Base-by-base conservation (phyloP, 2,113 vertebrate genomes). In the Micromys minutus region DNA sequence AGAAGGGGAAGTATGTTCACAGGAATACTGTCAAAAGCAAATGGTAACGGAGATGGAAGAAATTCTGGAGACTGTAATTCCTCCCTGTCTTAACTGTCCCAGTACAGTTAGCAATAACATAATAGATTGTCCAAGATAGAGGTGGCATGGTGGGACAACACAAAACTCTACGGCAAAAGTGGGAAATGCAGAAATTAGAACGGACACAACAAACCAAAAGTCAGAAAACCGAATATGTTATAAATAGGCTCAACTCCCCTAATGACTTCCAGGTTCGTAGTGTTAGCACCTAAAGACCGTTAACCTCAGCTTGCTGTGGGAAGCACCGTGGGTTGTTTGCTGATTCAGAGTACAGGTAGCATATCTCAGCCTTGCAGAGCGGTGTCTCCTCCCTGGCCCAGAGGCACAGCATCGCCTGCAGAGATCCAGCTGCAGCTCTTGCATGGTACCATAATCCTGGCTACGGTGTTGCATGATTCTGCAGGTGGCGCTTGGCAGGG, bases 121-220 rank as follows among this genome's bases (percentile, higher is more conserved):
- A 65, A 19, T 76, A 45, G 57, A 45, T 57, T 88, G 90, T 91
- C 71, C 42, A 79, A 16, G 65, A 90, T 77, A 75, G 59, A 19
- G 21, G 9, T 29, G 29, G 15, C 29, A 2, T 55, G 3, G 16
- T 42, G 5, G 80, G 16, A 74, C 85, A 67, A 79, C 74, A 77
- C 0, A 92, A 75, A 69, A 42, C 67, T 39, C n/a, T 80, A 29
- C n/a, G 90, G 39, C 24, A 80, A 79, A 89, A 55, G n/a, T 29
- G 31, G 5, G 34, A 81, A 81, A 24, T n/a, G 57, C 13, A 19
- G 74, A 86, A 93, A 45, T 71, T 52, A 45, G 74, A 50, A 93
- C 65, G 81, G 63, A 50, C 34, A 59, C 61, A 52, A 39, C 77
- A 93, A 87, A 67, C 29, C 74, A 90, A 92, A 84, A 80, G 71